These are phyloP conservation scores for Mactromeris polynyma DNA, from an alignment of 2,888 invertebrate species.

Conservation along the genomic window DNA sequence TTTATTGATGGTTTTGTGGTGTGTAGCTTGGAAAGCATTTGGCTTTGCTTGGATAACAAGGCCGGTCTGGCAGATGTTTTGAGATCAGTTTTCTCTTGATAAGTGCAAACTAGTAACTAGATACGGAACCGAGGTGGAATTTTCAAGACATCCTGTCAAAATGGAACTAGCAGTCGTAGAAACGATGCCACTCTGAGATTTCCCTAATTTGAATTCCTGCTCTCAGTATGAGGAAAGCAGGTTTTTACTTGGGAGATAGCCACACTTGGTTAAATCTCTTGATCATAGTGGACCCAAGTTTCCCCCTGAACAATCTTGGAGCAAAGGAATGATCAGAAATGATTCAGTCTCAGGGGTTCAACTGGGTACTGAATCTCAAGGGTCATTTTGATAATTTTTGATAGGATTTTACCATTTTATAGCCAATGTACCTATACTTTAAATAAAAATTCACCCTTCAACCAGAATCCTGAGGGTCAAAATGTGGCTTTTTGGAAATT, in stretches of 20 bases:
- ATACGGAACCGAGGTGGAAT: not conserved
- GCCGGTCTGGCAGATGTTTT: constrained; percentile 43
- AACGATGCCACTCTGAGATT: not conserved
- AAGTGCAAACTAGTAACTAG: constrained; percentile 8
- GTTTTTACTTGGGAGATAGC: not conserved
- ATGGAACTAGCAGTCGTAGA: not conserved
- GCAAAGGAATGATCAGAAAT: no score
- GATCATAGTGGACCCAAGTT: no score
- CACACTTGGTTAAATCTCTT: not conserved
- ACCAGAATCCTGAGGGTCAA: no score
- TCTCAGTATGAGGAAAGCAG: not conserved
- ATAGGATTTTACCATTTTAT: no score
- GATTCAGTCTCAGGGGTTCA: no score
- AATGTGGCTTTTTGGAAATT: no score
- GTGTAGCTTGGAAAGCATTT: constrained; percentile 25
- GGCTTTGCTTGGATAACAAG: constrained; percentile 49
- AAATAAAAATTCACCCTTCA: no score
- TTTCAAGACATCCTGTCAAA: constrained; percentile 15
- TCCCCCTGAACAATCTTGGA: no score
- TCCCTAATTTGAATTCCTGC: not conserved
- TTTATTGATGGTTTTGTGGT: constrained; percentile 48
- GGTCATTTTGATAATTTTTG: no score
- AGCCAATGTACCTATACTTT: no score
- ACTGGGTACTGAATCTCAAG: no score
- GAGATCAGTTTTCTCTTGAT: constrained; percentile 49